Percentiles rank a stretch among this genome's conserved stretches.
Evolutionary conservation across 2,113 vertebrate genomes (phyloP).

Genomic region (Holacanthus passer): DNA sequence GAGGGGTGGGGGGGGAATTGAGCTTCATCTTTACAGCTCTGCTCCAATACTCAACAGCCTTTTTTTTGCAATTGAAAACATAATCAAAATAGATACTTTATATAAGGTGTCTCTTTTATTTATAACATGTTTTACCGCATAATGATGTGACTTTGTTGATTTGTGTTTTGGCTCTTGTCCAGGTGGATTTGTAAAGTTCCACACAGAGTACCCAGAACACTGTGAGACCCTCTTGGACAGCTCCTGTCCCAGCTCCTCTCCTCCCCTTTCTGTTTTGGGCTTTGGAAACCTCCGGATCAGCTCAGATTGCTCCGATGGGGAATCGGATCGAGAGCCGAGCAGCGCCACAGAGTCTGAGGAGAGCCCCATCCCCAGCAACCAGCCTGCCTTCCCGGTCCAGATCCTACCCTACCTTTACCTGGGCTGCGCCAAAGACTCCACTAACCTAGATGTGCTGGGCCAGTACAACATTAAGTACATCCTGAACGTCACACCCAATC

Average conservation of each 20-base stretch:
- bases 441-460: slow-evolving; percentile 88
- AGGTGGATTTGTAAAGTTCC: slow-evolving; percentile 93
- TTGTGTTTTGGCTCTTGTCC: slow-evolving; percentile 38
- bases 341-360: slow-evolving; percentile 87
- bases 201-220: slow-evolving; percentile 88
- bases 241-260: slow-evolving; percentile 82
- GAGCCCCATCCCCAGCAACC: slow-evolving; percentile 84
- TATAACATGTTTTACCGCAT: too few relatives aligned
- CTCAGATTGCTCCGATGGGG: slow-evolving; percentile 88
- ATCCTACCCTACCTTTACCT: slow-evolving; percentile 93
- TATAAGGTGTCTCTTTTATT: not conserved
- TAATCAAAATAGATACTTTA: not conserved
- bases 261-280: slow-evolving; percentile 86
- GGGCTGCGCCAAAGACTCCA: slow-evolving; percentile 91
- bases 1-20: slow-evolving; percentile 24
- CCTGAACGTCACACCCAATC: slow-evolving; percentile 92
- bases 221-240: slow-evolving; percentile 89
- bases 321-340: slow-evolving; percentile 87
- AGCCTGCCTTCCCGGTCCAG: slow-evolving; percentile 89
- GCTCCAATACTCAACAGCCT: too few relatives aligned
- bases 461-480: slow-evolving; percentile 91
- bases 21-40: slow-evolving; percentile 6
- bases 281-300: slow-evolving; percentile 88
- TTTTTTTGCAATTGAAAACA: not conserved
- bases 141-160: slow-evolving; percentile 7